Percentiles rank a stretch among this genome's conserved stretches.
These are phyloP conservation scores for Sula dactylatra DNA, from an alignment of 2,113 vertebrate genomes.

Conservation along the genomic window DNA sequence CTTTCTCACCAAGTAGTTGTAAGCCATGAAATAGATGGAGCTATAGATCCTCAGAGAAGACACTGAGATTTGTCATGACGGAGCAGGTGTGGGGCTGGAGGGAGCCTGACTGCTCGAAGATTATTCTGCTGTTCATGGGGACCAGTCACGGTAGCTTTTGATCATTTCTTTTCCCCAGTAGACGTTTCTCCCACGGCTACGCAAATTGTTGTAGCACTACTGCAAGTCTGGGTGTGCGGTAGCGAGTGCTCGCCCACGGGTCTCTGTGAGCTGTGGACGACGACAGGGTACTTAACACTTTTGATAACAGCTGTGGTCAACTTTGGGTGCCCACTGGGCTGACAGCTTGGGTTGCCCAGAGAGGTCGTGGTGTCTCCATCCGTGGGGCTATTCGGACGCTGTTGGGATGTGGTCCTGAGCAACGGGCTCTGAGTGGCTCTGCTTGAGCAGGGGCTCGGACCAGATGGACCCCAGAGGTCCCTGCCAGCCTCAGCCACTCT, in stretches of 20 bases:
- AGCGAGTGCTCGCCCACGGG: rapidly evolving
- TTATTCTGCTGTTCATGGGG: no score
- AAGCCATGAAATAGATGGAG: neutral
- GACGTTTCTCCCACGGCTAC: neutral
- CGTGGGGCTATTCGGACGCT: neutral
- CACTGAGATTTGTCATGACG: neutral
- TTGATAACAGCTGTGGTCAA: neutral
- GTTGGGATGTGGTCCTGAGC: neutral
- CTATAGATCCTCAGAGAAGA: neutral
- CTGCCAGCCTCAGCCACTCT: neutral
- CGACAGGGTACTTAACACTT: no score
- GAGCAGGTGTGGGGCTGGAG: neutral
- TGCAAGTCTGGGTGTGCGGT: neutral
- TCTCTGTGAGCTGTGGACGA: neutral
- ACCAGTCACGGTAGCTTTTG: rapidly evolving
- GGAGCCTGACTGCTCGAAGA: neutral
- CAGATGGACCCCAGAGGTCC: neutral
- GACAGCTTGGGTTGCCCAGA: neutral
- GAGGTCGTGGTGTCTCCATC: neutral
- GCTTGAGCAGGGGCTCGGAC: neutral
- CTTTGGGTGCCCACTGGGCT: neutral
- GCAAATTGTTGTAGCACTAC: neutral
- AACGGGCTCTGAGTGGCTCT: neutral
- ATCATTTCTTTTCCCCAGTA: neutral
- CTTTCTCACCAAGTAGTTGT: neutral